These are phyloP conservation scores for Heterocephalus glaber DNA, from an alignment of 2,113 vertebrate species.

Conservation along the genomic window DNA sequence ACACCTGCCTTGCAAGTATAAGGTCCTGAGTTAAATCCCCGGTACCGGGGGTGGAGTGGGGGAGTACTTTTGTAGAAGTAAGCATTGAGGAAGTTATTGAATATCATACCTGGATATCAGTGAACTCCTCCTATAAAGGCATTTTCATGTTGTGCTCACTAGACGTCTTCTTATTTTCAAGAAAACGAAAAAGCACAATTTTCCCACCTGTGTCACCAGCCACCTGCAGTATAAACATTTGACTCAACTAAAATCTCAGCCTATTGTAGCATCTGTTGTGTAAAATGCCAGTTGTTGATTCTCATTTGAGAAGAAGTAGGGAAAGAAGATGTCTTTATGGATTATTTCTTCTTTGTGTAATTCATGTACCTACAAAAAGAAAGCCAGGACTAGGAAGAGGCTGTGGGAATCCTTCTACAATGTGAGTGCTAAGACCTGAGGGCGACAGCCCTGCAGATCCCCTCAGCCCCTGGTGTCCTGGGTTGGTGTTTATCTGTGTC, in stretches of 20 bases:
- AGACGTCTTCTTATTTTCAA: constrained; percentile 84
- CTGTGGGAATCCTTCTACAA: neutral
- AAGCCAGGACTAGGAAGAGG: neutral
- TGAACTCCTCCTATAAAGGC: constrained; percentile 19
- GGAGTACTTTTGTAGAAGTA: constrained; percentile 1
- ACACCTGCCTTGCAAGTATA: too few species aligned
- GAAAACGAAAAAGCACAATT: constrained; percentile 38
- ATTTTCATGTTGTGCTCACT: constrained; percentile 79
- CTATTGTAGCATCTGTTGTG: neutral
- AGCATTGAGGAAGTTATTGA: constrained; percentile 31
- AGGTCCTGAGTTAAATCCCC: too few species aligned
- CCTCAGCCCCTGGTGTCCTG: neutral
- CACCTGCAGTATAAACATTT: neutral
- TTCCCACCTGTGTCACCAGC: neutral
- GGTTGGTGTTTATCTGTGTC: neutral
- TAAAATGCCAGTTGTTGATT: neutral
- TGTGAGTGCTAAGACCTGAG: neutral
- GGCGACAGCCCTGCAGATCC: neutral
- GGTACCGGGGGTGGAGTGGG: too few species aligned
- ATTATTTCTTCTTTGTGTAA: constrained; percentile 16
- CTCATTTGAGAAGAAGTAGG: neutral
- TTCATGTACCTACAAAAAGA: neutral
- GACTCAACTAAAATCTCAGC: neutral
- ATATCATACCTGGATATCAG: neutral
- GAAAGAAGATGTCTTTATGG: neutral